A percentile compares a stretch with the other conserved stretches of the same genome.
Conservation (phyloP, 2,888 invertebrate species). For the Bombyx huttoni region DNA sequence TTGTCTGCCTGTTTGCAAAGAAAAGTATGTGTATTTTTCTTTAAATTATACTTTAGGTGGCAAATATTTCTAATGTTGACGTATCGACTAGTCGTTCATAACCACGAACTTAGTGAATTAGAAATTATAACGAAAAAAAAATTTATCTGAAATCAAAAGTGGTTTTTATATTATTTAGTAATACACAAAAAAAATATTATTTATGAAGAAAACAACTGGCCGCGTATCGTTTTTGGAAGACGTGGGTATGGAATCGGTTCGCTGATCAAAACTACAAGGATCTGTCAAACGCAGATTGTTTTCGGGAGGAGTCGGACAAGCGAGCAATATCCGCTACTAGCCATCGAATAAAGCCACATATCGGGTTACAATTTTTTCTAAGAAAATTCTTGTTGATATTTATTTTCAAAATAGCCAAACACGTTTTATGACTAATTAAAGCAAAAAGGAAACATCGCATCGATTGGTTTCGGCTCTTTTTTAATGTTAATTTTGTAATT, state of each 20-base stretch:
- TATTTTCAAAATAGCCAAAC: too few species aligned
- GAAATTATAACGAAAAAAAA: too few species aligned
- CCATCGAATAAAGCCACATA: constrained; percentile 24
- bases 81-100: too few species aligned
- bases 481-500: too few species aligned
- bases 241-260: constrained; percentile 27
- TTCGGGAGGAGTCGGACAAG: constrained; percentile 35
- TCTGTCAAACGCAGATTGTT: constrained; percentile 53
- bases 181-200: neutral
- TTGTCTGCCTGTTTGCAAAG: too few species aligned
- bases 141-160: neutral
- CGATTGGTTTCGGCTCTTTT: too few species aligned
- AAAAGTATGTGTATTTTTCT: too few species aligned
- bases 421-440: too few species aligned
- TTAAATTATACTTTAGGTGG: too few species aligned
- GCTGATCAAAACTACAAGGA: constrained; percentile 43
- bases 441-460: too few species aligned
- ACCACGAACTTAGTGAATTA: too few species aligned
- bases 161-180: neutral
- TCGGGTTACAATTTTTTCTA: constrained; percentile 9
- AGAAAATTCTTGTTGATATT: constrained; percentile 3
- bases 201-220: neutral
- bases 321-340: constrained; percentile 33
- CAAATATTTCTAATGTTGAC: too few species aligned
- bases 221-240: constrained; percentile 18